Conservation (phyloP, 2,888 invertebrate species). For the Odiellus spinosus region DNA sequence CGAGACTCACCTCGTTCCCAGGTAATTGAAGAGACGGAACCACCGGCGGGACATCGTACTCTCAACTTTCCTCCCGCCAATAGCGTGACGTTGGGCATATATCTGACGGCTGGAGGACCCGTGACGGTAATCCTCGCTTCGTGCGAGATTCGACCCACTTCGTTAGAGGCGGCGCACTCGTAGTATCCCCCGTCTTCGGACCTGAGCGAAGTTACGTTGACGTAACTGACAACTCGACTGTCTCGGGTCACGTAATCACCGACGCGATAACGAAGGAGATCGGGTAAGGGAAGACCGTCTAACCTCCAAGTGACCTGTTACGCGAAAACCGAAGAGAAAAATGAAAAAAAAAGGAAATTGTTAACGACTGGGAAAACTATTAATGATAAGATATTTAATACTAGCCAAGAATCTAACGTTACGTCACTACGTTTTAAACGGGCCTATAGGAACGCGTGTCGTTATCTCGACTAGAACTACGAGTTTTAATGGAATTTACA, state of each 20-base stretch:
- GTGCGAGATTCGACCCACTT: slow-evolving; percentile 26
- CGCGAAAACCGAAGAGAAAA: too few relatives aligned
- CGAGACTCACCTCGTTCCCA: slow-evolving; percentile 50
- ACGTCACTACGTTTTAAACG: too few relatives aligned
- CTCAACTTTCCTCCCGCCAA: slow-evolving; percentile 60
- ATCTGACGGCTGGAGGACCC: slow-evolving; percentile 35
- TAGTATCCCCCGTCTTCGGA: slow-evolving; percentile 29
- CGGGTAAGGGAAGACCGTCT: slow-evolving; percentile 12
- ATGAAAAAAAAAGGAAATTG: too few relatives aligned
- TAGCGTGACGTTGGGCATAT: slow-evolving; percentile 43
- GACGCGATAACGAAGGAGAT: slow-evolving; percentile 14
- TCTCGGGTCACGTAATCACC: slow-evolving; percentile 17
- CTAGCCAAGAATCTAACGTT: too few relatives aligned
- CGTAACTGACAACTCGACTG: slow-evolving; percentile 15
- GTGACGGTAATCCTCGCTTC: slow-evolving; percentile 28
- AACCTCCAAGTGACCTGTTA: slow-evolving; percentile 21
- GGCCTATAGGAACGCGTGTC: too few relatives aligned
- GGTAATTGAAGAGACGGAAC: slow-evolving; percentile 61
- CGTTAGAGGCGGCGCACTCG: slow-evolving; percentile 28
- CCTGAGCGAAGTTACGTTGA: slow-evolving; percentile 11
- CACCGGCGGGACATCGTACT: slow-evolving; percentile 67
- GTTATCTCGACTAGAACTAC: too few relatives aligned
- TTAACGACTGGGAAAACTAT: too few relatives aligned
- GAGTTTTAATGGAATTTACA: too few relatives aligned
- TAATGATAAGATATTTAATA: too few relatives aligned